phyloP scores from a whole-genome alignment of 2,888 invertebrate species.

The Seira ritae region DNA sequence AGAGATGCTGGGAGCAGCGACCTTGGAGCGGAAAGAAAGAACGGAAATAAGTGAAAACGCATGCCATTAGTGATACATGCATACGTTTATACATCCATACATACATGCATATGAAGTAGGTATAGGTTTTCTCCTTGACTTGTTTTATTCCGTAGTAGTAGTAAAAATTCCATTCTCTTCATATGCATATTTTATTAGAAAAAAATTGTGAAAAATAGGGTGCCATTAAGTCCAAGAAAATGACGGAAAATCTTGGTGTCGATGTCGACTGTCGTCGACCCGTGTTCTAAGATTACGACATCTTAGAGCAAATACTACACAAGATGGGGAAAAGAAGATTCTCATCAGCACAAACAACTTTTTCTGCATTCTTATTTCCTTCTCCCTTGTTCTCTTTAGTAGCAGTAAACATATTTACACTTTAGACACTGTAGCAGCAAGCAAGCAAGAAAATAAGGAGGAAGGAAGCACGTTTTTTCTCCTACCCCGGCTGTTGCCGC shows the following conservation, averaged over 20 bases:
- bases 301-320: not conserved
- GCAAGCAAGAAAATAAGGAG: not conserved
- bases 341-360: not conserved
- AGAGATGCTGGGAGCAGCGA: slow-evolving; percentile 27
- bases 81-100: slow-evolving; percentile 19
- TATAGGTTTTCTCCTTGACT: not conserved
- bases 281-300: too few relatives aligned
- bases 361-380: not conserved
- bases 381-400: not conserved
- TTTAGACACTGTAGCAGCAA: not conserved
- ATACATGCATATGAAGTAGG: not conserved
- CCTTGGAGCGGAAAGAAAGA: slow-evolving; percentile 17
- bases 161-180: not conserved
- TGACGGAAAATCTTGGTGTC: slow-evolving; percentile 8
- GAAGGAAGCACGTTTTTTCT: not conserved
- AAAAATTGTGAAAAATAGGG: not conserved
- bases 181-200: not conserved
- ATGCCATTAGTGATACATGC: slow-evolving; percentile 48
- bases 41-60: slow-evolving; percentile 36
- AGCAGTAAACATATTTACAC: not conserved
- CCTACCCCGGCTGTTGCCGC: too few relatives aligned
- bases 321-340: not conserved
- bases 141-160: not conserved
- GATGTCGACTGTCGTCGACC: not conserved
- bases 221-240: not conserved